phyloP scores from a whole-genome alignment of 2,113 vertebrate species.

The Platysteira castanea region DNA sequence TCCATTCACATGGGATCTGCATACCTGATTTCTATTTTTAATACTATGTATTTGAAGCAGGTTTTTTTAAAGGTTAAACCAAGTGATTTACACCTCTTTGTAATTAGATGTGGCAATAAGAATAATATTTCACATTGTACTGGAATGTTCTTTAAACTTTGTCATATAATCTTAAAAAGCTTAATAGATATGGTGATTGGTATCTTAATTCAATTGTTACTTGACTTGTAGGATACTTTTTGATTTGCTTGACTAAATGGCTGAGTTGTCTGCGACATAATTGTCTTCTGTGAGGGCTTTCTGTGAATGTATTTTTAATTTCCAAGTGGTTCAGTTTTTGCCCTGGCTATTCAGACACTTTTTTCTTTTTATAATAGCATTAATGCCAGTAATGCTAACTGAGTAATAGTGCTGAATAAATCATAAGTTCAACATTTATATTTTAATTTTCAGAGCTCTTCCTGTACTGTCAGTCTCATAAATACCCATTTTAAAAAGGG shows the following conservation, averaged over 20 bases:
- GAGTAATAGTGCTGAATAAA: neutral
- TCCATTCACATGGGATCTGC: neutral
- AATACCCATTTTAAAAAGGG: neutral
- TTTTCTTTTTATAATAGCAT: neutral
- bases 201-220: conserved; percentile 48
- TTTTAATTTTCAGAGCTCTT: neutral
- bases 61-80: neutral
- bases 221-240: conserved; percentile 13
- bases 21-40: conserved; percentile 2
- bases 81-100: neutral
- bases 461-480: neutral
- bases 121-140: conserved; percentile 14
- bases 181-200: conserved; percentile 24
- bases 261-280: neutral
- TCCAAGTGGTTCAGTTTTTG: neutral
- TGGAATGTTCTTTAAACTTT: conserved; percentile 23
- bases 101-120: conserved; percentile 33
- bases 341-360: neutral
- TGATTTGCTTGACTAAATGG: neutral
- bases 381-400: neutral
- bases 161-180: conserved; percentile 23
- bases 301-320: conserved; percentile 40
- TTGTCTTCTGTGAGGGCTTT: conserved; percentile 1
- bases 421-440: neutral
- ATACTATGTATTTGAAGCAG: neutral